A percentile compares a stretch with the other conserved stretches of the same genome.
These are phyloP conservation scores for Alouatta caraya DNA, from an alignment of 2,797 vertebrate species.

Conservation along the genomic window DNA sequence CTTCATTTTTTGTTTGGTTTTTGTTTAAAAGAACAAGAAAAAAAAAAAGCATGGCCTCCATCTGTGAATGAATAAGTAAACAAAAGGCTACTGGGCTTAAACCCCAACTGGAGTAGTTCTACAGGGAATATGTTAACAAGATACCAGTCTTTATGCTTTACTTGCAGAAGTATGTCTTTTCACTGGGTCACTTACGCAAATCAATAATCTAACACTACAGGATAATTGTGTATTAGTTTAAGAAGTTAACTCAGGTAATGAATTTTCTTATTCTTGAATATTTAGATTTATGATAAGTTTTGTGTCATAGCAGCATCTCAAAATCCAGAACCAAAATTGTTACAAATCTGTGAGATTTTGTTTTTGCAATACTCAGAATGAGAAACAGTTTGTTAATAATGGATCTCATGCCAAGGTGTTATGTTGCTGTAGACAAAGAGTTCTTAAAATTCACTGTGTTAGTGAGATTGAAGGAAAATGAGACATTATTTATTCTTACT, in stretches of 20 bases:
- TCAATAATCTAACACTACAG: background rate
- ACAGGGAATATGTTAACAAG: background rate
- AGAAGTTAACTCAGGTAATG: conserved; percentile 5
- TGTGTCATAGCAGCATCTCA: background rate
- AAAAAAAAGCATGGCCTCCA: background rate
- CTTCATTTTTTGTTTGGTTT: background rate
- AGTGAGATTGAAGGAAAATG: background rate
- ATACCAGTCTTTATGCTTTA: background rate
- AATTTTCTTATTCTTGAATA: background rate
- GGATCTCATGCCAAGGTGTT: background rate
- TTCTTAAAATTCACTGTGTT: background rate
- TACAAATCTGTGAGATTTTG: background rate
- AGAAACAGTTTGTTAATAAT: background rate
- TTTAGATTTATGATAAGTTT: conserved; percentile 17
- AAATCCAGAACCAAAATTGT: conserved; percentile 17
- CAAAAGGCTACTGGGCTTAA: conserved; percentile 24
- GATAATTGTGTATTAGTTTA: background rate
- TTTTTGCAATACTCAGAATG: background rate
- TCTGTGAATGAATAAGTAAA: conserved; percentile 2
- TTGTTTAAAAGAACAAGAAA: background rate
- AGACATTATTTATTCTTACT: background rate
- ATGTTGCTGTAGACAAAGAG: background rate
- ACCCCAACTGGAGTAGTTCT: background rate
- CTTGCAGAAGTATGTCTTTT: background rate
- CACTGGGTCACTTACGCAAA: background rate